Evolutionary conservation across 1,140 invertebrate genomes (phyloP).

Genomic region (Drosophila asahinai): DNA sequence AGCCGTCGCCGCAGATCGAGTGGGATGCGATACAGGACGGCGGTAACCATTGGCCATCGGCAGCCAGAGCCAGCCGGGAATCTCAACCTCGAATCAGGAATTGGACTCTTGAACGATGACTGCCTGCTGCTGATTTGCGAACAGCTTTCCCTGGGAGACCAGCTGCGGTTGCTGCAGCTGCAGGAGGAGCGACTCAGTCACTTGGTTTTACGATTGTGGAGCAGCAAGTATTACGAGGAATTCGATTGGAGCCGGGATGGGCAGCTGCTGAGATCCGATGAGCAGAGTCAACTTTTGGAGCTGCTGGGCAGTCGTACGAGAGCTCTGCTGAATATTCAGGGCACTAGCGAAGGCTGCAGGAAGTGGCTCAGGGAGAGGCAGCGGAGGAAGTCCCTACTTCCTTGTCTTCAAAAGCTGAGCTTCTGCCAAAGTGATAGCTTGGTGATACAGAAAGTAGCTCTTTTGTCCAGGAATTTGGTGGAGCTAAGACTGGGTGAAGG

Average conservation of each 20-base stretch:
- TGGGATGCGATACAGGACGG: constrained; percentile 37
- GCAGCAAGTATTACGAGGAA: constrained; percentile 38
- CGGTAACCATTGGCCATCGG: constrained; percentile 18
- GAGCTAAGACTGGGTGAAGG: constrained; percentile 40
- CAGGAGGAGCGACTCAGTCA: constrained; percentile 29
- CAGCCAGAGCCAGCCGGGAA: not conserved
- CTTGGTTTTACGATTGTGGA: constrained; percentile 58
- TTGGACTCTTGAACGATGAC: constrained; percentile 63
- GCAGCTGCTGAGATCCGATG: constrained; percentile 26
- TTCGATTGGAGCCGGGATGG: constrained; percentile 52
- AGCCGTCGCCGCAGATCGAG: constrained; percentile 17
- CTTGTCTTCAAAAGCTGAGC: constrained; percentile 36
- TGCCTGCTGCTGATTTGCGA: constrained; percentile 66
- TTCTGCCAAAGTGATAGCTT: constrained; percentile 24
- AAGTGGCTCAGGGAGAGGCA: constrained; percentile 21
- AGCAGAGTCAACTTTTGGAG: constrained; percentile 45
- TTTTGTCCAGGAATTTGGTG: constrained; percentile 38
- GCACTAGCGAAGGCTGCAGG: constrained; percentile 13
- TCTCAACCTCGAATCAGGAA: not conserved
- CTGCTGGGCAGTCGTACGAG: constrained; percentile 38
- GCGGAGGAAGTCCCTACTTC: not conserved
- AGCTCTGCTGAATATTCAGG: constrained; percentile 50
- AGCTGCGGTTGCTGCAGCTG: constrained; percentile 54
- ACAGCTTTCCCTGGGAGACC: constrained; percentile 53
- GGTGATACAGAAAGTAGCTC: constrained; percentile 38